Base-by-base conservation (phyloP, 2,888 invertebrate species). In the Parnassius glacialis region DNA sequence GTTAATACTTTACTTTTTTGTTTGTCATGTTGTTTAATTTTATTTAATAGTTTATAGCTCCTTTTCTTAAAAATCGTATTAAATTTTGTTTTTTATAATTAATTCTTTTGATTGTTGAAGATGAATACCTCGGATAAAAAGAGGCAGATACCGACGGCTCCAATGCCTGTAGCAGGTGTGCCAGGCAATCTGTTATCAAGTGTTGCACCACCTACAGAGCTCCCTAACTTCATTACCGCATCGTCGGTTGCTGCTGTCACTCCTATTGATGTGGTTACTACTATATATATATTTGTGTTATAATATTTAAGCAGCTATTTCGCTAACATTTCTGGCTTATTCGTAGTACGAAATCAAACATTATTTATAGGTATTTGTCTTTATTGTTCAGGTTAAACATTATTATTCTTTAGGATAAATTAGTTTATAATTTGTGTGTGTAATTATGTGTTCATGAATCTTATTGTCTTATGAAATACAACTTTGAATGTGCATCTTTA, bases 191-290 rank as follows among this genome's bases (percentile, higher is more conserved):
- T 95, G 64, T 78, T 95, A 59, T 94, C 95, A 0, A 94, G 93
- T 72, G 93, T 95, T n/a, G 92, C 94, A 52, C 95, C 95, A 7
- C 95, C 95, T 0, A 90, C 93, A 41, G 93, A 94, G 70, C 84
- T 95, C 51, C 95, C 95, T 0, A 94, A 93, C 78, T 95, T 95
- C 65, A 86, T 94, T 12, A 92, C 92, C 63, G 83, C 92, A 51
- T 74, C 65, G n/a, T 64, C 66, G 12, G 61, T 58, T 59, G 13
- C 64, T 11, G 60, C 61, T 48, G 67, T 64, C 52, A 13, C 48
- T 13, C 13, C 48, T 13, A 13, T 13, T 12, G 48, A 48, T 9
- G 48, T 48, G 13, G 48, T 48, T 48, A 48, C n/a, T 48, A 13
- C n/a, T 45, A 45, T 62, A 64, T 59, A 34, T 34, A 34, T 34